Evolutionary conservation across 2,797 vertebrate genomes (phyloP).

Genomic region (Microctenopoma lineatum): DNA sequence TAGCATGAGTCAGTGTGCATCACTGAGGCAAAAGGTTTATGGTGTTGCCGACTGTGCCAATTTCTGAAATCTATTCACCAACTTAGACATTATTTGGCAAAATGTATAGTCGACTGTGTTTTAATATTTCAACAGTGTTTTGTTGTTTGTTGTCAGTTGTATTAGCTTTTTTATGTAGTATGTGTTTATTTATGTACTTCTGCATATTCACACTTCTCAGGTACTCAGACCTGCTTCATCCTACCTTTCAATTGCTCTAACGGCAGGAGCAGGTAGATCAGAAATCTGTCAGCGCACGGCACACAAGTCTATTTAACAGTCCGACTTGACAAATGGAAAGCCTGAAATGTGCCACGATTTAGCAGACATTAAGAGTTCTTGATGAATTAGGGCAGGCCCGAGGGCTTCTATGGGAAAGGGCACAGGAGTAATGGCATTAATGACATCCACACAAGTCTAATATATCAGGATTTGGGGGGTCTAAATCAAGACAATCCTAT

Average conservation of each 20-base stretch:
- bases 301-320: conserved; percentile 64
- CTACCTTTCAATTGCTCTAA: conserved; percentile 41
- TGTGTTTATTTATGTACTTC: conserved; percentile 57
- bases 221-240: conserved; percentile 65
- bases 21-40: conserved; percentile 56
- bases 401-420: conserved; percentile 71
- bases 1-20: conserved; percentile 44
- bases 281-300: conserved; percentile 58
- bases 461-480: conserved; percentile 72
- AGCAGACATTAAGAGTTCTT: conserved; percentile 78
- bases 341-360: conserved; percentile 72
- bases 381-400: conserved; percentile 75
- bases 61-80: conserved; percentile 70
- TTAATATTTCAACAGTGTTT: conserved; percentile 51
- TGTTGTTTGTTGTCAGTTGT: conserved; percentile 70
- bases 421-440: conserved; percentile 74
- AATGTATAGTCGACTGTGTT: conserved; percentile 69
- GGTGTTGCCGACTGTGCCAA: conserved; percentile 73
- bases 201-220: conserved; percentile 61
- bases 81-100: conserved; percentile 70
- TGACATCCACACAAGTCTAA: conserved; percentile 71
- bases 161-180: conserved; percentile 54
- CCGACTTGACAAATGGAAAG: conserved; percentile 72
- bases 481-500: conserved; percentile 73
- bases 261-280: conserved; percentile 52